Conservation (phyloP, 2,888 invertebrate species). For the Agrotis segetum region DNA sequence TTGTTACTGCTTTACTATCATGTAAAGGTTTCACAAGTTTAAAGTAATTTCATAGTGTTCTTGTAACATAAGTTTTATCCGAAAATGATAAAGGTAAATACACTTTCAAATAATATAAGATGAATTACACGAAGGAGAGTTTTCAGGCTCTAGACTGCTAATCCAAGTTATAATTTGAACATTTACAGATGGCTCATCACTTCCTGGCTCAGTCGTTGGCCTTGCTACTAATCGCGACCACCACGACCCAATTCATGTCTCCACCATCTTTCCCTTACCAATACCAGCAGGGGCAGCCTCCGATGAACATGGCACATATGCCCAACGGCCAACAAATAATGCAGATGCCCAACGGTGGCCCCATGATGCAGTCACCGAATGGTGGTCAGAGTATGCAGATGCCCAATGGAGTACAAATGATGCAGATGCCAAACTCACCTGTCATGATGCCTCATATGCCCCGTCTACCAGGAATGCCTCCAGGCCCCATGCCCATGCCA, state of each 20-base stretch:
- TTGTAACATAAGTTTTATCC: neutral
- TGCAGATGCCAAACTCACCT: constrained; percentile 59
- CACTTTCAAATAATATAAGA: neutral
- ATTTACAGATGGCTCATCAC: constrained; percentile 50
- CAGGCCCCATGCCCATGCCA: constrained; percentile 64
- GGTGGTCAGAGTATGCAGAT: constrained; percentile 60
- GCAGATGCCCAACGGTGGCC: constrained; percentile 54
- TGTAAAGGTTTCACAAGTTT: constrained; percentile 33
- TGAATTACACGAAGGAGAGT: neutral
- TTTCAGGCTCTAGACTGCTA: neutral
- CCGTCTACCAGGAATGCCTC: constrained; percentile 60
- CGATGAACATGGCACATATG: constrained; percentile 38
- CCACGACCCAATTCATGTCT: constrained; percentile 52
- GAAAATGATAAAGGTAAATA: constrained; percentile 15
- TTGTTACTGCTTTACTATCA: constrained; percentile 34
- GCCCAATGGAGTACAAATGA: constrained; percentile 46
- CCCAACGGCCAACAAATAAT: constrained; percentile 44
- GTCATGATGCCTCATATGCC: constrained; percentile 65
- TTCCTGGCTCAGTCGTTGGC: constrained; percentile 16
- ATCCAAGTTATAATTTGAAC: neutral
- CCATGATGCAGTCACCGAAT: constrained; percentile 55
- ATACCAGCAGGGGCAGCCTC: constrained; percentile 39
- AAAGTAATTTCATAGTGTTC: constrained; percentile 15
- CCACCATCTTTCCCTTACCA: constrained; percentile 38
- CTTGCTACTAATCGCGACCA: constrained; percentile 32